A percentile compares a stretch with the other conserved stretches of the same genome.
Conservation (phyloP, 2,888 invertebrate genomes). For the Baccha elongata region DNA sequence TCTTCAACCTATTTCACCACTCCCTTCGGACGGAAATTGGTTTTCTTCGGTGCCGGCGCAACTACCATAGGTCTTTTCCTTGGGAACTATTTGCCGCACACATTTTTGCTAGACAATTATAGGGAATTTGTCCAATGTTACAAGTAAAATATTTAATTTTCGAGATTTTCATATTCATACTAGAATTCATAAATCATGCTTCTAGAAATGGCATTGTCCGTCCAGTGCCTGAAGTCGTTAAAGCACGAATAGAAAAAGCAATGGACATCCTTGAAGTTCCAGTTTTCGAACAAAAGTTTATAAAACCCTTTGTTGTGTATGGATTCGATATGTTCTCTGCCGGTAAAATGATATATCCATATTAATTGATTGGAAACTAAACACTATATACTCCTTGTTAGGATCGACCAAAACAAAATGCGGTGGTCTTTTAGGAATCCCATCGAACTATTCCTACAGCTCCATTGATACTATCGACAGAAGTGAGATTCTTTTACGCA, state of each 20-base stretch:
- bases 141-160: slow-evolving; percentile 82
- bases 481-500: slow-evolving; percentile 85
- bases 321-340: slow-evolving; percentile 89
- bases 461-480: slow-evolving; percentile 84
- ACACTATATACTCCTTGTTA: slow-evolving; percentile 75
- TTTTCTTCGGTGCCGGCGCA: slow-evolving; percentile 83
- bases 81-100: slow-evolving; percentile 85
- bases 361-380: no score
- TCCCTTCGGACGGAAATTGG: slow-evolving; percentile 83
- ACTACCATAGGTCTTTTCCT: slow-evolving; percentile 81
- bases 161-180: background rate
- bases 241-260: slow-evolving; percentile 84
- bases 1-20: slow-evolving; percentile 78
- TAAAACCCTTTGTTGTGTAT: slow-evolving; percentile 87
- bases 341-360: slow-evolving; percentile 82
- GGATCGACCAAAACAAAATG: slow-evolving; percentile 84
- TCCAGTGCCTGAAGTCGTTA: slow-evolving; percentile 83
- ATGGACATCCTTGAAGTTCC: slow-evolving; percentile 85
- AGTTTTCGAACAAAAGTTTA: slow-evolving; percentile 82
- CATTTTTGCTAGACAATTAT: slow-evolving; percentile 85
- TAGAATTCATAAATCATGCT: no score
- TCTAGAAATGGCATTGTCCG: slow-evolving; percentile 86
- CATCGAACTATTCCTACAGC: slow-evolving; percentile 87
- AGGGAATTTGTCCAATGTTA: slow-evolving; percentile 86
- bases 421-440: slow-evolving; percentile 89